phyloP scores from a whole-genome alignment of 35 echinoderm and acorn worm genomes.

The Diadema setosum region DNA sequence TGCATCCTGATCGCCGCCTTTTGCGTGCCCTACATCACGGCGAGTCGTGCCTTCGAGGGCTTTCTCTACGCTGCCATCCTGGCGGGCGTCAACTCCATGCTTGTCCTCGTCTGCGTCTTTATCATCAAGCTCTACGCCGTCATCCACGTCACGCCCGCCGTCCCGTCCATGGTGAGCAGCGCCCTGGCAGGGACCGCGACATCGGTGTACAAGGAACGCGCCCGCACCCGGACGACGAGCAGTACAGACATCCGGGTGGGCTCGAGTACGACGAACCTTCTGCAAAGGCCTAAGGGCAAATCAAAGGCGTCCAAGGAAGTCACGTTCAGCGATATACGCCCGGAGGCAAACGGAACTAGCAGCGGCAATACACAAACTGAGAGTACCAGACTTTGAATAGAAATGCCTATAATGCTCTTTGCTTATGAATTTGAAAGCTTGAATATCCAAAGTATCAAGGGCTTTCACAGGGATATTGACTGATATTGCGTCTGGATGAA shows the following conservation, averaged over 20 bases:
- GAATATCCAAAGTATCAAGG: too few species aligned
- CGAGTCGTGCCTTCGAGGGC: background rate
- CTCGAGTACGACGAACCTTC: background rate
- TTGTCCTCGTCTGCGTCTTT: constrained; percentile 58
- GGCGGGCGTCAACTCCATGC: constrained; percentile 23
- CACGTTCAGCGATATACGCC: background rate
- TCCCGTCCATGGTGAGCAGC: background rate
- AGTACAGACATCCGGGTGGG: background rate
- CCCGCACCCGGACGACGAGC: background rate
- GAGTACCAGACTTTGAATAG: background rate
- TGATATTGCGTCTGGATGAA: too few species aligned
- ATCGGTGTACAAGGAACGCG: background rate
- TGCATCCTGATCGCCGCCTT: constrained; percentile 47
- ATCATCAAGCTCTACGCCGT: constrained; percentile 53
- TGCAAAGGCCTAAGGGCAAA: background rate
- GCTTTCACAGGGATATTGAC: too few species aligned
- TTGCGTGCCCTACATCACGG: constrained; percentile 42
- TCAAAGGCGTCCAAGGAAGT: background rate
- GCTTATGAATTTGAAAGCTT: too few species aligned
- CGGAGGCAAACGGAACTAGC: background rate
- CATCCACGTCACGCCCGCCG: constrained; percentile 1
- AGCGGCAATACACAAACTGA: background rate
- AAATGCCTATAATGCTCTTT: too few species aligned
- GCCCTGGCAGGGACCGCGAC: background rate
- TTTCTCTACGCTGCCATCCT: constrained; percentile 41